Conservation (phyloP, 2,888 invertebrate genomes). For the Ashinkailepas kermadecensis region DNA sequence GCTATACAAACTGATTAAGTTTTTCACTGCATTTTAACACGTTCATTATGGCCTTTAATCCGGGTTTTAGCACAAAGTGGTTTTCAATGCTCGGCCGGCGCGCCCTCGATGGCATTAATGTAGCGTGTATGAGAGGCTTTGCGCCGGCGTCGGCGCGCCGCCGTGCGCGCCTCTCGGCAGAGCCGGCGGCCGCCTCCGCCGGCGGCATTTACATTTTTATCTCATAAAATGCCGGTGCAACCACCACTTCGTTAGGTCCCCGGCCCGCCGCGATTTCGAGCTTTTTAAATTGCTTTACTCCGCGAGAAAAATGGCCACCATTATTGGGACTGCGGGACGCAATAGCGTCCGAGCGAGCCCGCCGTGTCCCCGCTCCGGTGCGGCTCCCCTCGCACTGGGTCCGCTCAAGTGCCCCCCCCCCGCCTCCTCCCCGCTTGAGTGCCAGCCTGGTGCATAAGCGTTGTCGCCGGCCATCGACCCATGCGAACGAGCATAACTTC, state of each 20-base stretch:
- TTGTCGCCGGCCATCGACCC: too few relatives aligned
- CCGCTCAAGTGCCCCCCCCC: too few relatives aligned
- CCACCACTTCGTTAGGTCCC: conserved; percentile 9
- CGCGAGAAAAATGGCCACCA: not conserved
- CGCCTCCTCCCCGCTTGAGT: too few relatives aligned
- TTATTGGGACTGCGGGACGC: not conserved
- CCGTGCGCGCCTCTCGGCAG: too few relatives aligned
- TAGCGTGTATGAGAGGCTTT: conserved; percentile 2
- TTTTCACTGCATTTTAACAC: conserved; percentile 23
- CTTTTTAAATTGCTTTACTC: conserved; percentile 9
- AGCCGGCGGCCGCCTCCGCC: too few relatives aligned
- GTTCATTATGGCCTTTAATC: conserved; percentile 19
- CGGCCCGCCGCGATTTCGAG: not conserved
- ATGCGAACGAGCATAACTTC: too few relatives aligned
- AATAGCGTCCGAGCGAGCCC: not conserved
- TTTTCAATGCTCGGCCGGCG: not conserved
- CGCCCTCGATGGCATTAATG: conserved; percentile 9
- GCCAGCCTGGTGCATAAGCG: too few relatives aligned
- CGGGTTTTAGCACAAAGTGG: conserved; percentile 21
- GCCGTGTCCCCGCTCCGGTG: not conserved
- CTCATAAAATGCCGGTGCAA: conserved; percentile 20
- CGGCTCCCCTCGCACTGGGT: too few relatives aligned
- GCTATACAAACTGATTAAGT: conserved; percentile 21
- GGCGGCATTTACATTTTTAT: conserved; percentile 18
- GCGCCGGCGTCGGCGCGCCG: not conserved